These are phyloP conservation scores for Cerastis rubricosa DNA, from an alignment of 2,888 invertebrate species.

Conservation along the genomic window DNA sequence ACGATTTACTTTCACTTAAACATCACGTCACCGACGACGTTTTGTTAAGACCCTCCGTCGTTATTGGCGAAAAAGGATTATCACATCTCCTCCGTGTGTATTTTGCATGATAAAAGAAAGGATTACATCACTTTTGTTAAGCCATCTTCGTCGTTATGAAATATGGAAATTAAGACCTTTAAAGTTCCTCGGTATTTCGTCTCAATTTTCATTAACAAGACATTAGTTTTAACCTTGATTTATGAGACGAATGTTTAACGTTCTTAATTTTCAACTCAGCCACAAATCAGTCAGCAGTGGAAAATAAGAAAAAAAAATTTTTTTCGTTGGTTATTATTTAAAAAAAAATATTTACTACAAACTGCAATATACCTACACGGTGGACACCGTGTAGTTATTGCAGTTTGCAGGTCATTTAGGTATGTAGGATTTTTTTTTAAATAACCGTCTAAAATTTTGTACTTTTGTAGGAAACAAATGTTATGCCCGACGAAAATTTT, in stretches of 20 bases:
- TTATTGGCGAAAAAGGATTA: constrained; percentile 26
- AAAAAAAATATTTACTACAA: neutral
- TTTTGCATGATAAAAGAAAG: constrained; percentile 39
- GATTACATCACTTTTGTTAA: constrained; percentile 8
- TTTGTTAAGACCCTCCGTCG: neutral
- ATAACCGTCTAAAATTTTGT: too few species aligned
- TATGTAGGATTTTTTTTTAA: too few species aligned
- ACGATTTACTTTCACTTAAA: neutral
- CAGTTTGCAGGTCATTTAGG: too few species aligned
- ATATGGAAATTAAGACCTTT: constrained; percentile 33
- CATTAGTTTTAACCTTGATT: neutral
- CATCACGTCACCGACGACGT: neutral
- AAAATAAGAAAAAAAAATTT: neutral
- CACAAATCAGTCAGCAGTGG: neutral
- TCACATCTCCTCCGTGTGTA: neutral
- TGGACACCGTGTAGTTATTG: too few species aligned
- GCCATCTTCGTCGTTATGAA: constrained; percentile 30
- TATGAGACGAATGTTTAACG: neutral
- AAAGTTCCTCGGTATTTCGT: neutral
- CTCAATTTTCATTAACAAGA: neutral
- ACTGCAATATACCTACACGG: too few species aligned
- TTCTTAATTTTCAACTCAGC: neutral
- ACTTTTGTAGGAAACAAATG: too few species aligned
- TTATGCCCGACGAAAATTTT: too few species aligned
- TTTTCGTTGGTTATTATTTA: too few species aligned